Evolutionary conservation across 1,140 invertebrate species (phyloP), one percentile per base, ranked within the genome.

Genomic region (Drosophila rhopaloa): DNA sequence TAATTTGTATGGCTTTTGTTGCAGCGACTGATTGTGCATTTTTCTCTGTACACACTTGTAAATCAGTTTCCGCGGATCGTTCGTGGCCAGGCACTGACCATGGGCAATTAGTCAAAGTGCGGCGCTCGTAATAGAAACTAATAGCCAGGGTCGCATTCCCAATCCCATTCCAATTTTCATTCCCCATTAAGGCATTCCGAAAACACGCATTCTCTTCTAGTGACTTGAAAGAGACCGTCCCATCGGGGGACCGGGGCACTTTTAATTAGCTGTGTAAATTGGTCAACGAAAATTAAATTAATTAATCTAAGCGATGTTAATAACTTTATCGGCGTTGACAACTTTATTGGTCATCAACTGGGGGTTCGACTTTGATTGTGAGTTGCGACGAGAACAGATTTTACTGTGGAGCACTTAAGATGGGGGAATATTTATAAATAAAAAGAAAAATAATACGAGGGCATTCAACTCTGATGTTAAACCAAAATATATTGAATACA

Each of bases 301-400:
- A 86, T 88, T 82, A 76, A 56, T 63, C 48, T 60, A 55, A 81
- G 50, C 59, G 47, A 63, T 56, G 77, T 75, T 85, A 85, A 85
- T 85, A 85, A 86, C 82, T 79, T 79, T 57, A 86, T 86, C 55
- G 72, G 50, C 59, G 53, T 56, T 82, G 75, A 88, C 71, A 79
- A 70, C 61, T 81, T 82, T 46, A 81, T 86, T 76, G 46, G 57
- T 48, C 57, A 38, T 61, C 46, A 60, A 44, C 32, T 19, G 24
- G 74, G 41, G 27, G 32, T 59, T 32, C 2, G 40, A 10, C 56
- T 71, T 41, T 81, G 73, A 77, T 71, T 71, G 65, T 13, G 10
- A 19, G 37, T 53, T 41, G 37, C 32, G 46, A 38, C 5, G 38
- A 48, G 35, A 75, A 57, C 32, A 66, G 60, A 50, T 61, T 53